Percentiles rank a stretch among this genome's conserved stretches.
These are phyloP conservation scores for Mormyrus hasselquistii DNA, from an alignment of 2,797 vertebrate genomes.

Conservation along the genomic window DNA sequence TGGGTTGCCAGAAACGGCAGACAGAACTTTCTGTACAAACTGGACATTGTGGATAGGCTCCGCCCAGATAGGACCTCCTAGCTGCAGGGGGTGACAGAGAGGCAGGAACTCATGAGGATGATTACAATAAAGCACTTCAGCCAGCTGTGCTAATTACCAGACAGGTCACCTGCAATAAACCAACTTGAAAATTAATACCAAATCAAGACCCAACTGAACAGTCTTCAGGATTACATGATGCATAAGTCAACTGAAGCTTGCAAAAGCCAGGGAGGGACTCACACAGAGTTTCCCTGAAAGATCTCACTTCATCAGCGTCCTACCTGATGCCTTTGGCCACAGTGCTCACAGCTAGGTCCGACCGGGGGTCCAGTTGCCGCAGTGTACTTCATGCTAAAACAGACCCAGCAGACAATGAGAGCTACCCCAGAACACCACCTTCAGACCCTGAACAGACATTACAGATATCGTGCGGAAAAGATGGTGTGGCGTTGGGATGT, in stretches of 20 bases:
- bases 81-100: slow-evolving; percentile 43
- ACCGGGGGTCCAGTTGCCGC: slow-evolving; percentile 75
- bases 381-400: slow-evolving; percentile 77
- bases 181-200: background rate
- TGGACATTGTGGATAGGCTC: slow-evolving; percentile 71
- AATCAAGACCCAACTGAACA: background rate
- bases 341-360: slow-evolving; percentile 70
- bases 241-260: background rate
- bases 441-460: background rate
- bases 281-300: background rate
- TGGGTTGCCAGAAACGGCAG: slow-evolving; percentile 64
- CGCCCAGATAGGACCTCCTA: slow-evolving; percentile 82
- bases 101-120: background rate
- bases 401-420: background rate
- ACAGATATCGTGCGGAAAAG: background rate
- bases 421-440: background rate
- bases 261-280: background rate
- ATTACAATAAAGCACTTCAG: background rate
- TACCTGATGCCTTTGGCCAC: slow-evolving; percentile 82
- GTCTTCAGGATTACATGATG: background rate
- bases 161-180: background rate
- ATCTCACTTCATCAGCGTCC: background rate
- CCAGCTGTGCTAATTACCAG: background rate
- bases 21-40: slow-evolving; percentile 72
- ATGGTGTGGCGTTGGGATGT: background rate